Conservation (phyloP, 2,888 invertebrate genomes). For the Caenorhabditis wallacei region DNA sequence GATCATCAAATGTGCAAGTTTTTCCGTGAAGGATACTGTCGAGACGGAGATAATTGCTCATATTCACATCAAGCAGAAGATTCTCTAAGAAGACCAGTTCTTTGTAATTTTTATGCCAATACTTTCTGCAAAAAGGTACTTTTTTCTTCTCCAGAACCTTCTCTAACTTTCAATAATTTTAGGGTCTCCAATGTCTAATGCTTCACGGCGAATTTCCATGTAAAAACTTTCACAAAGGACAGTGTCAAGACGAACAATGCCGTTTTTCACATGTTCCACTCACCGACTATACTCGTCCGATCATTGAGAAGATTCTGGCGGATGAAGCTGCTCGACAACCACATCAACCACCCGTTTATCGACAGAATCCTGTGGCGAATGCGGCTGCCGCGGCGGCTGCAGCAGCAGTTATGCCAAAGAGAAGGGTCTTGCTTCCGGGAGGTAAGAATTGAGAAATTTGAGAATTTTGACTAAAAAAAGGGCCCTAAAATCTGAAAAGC, state of each 20-base stretch:
- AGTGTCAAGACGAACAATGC: constrained; percentile 80
- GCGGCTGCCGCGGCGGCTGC: constrained; percentile 51
- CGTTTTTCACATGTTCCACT: constrained; percentile 81
- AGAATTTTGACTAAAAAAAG: not conserved
- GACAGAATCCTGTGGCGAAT: constrained; percentile 56
- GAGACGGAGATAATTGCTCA: constrained; percentile 82
- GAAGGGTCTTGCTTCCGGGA: constrained; percentile 78
- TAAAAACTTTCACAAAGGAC: constrained; percentile 80
- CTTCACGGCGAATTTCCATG: constrained; percentile 83
- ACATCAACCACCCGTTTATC: constrained; percentile 38
- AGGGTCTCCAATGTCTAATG: constrained; percentile 74
- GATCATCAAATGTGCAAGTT: constrained; percentile 82
- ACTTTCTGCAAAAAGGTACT: constrained; percentile 82
- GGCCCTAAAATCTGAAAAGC: too few species aligned
- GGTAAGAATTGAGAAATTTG: constrained; percentile 28
- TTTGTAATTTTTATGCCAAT: constrained; percentile 82
- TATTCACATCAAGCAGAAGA: constrained; percentile 82
- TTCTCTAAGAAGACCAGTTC: constrained; percentile 78
- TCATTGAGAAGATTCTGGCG: constrained; percentile 77
- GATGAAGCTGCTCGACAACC: constrained; percentile 60
- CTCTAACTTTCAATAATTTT: not conserved
- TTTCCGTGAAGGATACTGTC: constrained; percentile 83
- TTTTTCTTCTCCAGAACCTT: not conserved
- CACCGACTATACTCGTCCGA: constrained; percentile 79
- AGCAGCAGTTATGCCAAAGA: constrained; percentile 51